Base-by-base conservation (phyloP, 2,888 invertebrate genomes). In the Spodoptera littoralis region DNA sequence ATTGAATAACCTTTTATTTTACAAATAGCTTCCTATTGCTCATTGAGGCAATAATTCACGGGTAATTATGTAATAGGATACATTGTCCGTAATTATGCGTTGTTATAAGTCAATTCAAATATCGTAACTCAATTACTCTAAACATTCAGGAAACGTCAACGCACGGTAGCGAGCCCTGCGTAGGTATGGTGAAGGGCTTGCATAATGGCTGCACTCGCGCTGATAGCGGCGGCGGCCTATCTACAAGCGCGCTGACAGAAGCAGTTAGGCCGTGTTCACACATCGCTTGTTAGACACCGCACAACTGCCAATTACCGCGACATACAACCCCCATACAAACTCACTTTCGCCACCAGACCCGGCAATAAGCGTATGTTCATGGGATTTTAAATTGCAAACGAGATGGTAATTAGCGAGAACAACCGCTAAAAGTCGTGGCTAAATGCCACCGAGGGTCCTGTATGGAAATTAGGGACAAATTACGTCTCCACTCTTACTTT, bases 321-420 rank as follows among this genome's bases (percentile, higher is more conserved):
- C 83, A 80, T 85, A 90, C 88, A 88, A 88, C 88, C 88, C 86
- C 80, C 76, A 79, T 84, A 85, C 85, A 84, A 83, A 82, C 70
- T 85, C 83, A 88, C 92, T 92, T 92, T 93, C 92, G 84, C 91
- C 84, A 82, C 79, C 82, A 83, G 79, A 78, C 80, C 77, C 81
- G 47, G 66, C 79, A 82, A 80, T 81, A 70, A 79, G 81, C 82
- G 80, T 77, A 84, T 80, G 81, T 83, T 84, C 85, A 82, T 81
- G 80, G 81, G 86, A 85, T 90, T 93, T 92, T 91, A 92, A 92
- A 92, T 93, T 93, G 92, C 92, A 92, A 93, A 93, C 92, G 88
- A 93, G 92, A 92, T 93, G 93, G 91, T 93, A 93, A 93, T 93
- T 94, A 94, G 93, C 87, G 90, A 92, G 89, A 92, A 92, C 90